Percentiles rank a stretch among this genome's conserved stretches.
Conservation (phyloP, 2,797 vertebrate species). For the Megalops cyprinoides region DNA sequence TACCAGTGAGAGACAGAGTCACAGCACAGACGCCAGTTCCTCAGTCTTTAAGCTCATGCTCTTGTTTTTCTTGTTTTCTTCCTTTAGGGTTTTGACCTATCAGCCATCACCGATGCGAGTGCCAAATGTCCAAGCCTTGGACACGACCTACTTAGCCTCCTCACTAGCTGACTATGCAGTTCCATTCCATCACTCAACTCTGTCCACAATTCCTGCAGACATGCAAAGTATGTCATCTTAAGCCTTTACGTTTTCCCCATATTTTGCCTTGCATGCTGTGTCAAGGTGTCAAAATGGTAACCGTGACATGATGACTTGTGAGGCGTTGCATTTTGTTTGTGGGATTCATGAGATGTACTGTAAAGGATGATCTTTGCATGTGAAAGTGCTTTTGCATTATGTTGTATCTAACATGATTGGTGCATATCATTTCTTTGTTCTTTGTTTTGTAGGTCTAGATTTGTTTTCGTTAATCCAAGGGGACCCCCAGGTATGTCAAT, state of each 20-base stretch:
- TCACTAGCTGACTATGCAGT: constrained; percentile 88
- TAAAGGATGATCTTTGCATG: neutral
- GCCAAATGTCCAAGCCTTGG: constrained; percentile 83
- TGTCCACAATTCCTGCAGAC: constrained; percentile 87
- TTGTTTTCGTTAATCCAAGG: constrained; percentile 93
- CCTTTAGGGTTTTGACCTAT: constrained; percentile 86
- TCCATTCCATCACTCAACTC: constrained; percentile 87
- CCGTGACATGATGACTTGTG: too few relatives aligned
- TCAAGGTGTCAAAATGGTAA: neutral
- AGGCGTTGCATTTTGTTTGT: too few relatives aligned
- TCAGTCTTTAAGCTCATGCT: neutral
- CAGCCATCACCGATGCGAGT: constrained; percentile 86
- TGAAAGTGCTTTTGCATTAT: neutral
- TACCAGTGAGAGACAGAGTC: too few relatives aligned
- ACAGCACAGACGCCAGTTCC: too few relatives aligned
- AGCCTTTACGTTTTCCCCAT: too few relatives aligned
- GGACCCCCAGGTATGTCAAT: constrained; percentile 86
- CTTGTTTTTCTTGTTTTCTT: neutral
- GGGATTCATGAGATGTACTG: neutral
- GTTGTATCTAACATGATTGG: neutral
- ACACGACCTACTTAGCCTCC: constrained; percentile 83
- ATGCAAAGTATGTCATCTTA: constrained; percentile 84
- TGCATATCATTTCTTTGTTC: neutral
- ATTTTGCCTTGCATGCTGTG: too few relatives aligned
- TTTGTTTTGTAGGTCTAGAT: constrained; percentile 83